Evolutionary conservation across 1,140 invertebrate species (phyloP).

Genomic region (Anoplophora glabripennis): DNA sequence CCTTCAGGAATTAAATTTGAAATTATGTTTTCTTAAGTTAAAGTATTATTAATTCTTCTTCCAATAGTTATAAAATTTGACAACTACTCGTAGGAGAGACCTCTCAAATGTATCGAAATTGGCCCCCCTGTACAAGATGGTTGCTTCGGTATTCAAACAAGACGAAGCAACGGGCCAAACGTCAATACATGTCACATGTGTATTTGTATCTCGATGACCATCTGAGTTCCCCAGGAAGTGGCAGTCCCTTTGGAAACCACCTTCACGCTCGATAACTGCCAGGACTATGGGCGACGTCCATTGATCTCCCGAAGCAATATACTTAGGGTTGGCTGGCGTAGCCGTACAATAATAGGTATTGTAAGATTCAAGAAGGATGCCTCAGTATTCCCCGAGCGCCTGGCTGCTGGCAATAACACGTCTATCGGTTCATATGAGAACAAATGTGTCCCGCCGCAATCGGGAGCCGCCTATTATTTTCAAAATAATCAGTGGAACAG

Average conservation of each 20-base stretch:
- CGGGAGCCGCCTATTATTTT: conserved; percentile 9
- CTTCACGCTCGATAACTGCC: conserved; percentile 29
- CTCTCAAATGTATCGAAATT: too few species aligned
- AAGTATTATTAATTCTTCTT: too few species aligned
- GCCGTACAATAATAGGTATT: conserved; percentile 39
- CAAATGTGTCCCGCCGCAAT: conserved; percentile 18
- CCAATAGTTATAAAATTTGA: too few species aligned
- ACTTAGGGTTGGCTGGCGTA: conserved; percentile 27
- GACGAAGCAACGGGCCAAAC: conserved; percentile 1
- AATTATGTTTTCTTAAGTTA: too few species aligned
- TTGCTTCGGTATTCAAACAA: neutral
- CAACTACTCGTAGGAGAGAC: too few species aligned
- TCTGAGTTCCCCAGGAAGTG: conserved; percentile 22
- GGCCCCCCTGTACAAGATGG: too few species aligned
- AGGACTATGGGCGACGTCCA: conserved; percentile 28
- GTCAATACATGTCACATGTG: conserved; percentile 10
- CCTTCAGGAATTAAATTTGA: too few species aligned
- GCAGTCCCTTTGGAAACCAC: conserved; percentile 25
- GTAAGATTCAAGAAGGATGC: conserved; percentile 34
- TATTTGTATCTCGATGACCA: conserved; percentile 29
- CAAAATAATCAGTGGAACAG: conserved; percentile 1
- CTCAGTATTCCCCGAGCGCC: conserved; percentile 11
- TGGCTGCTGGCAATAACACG: conserved; percentile 24
- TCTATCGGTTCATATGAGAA: conserved; percentile 25
- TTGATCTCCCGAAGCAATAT: conserved; percentile 42